Evolutionary conservation across 2,113 vertebrate species (phyloP).

Genomic region (Plecotus auritus): DNA sequence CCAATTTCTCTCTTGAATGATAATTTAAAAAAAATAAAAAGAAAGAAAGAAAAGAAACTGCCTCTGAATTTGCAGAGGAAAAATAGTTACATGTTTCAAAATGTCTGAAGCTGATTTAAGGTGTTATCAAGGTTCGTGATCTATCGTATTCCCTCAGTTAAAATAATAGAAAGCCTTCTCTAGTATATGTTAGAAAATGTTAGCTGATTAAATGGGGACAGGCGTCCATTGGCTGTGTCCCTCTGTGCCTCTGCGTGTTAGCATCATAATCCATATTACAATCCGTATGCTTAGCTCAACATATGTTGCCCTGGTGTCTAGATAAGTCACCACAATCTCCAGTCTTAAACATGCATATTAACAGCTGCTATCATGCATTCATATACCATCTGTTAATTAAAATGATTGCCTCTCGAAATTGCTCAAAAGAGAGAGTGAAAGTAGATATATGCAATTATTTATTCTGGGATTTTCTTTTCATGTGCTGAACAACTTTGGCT

Average conservation of each 20-base stretch:
- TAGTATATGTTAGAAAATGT: neutral
- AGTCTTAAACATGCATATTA: neutral
- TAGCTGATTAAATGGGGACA: neutral
- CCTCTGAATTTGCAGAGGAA: neutral
- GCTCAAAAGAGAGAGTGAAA: neutral
- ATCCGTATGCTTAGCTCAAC: neutral
- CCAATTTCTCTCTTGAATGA: neutral
- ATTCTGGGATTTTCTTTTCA: neutral
- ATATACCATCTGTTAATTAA: neutral
- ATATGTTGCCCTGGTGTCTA: neutral
- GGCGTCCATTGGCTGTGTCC: neutral
- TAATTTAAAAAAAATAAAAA: neutral
- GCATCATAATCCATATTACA: neutral
- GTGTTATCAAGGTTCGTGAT: neutral
- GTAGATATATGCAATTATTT: neutral
- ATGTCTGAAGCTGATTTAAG: neutral
- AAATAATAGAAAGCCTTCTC: neutral
- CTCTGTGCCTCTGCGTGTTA: neutral
- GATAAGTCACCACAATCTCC: neutral
- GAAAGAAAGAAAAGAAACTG: too few species aligned
- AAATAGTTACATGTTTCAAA: neutral
- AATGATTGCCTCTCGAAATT: neutral
- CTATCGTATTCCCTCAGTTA: neutral
- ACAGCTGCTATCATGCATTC: neutral
- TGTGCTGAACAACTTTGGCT: neutral